These are phyloP conservation scores for Slavum lentiscoides DNA, from an alignment of 2,888 invertebrate genomes.

Conservation along the genomic window DNA sequence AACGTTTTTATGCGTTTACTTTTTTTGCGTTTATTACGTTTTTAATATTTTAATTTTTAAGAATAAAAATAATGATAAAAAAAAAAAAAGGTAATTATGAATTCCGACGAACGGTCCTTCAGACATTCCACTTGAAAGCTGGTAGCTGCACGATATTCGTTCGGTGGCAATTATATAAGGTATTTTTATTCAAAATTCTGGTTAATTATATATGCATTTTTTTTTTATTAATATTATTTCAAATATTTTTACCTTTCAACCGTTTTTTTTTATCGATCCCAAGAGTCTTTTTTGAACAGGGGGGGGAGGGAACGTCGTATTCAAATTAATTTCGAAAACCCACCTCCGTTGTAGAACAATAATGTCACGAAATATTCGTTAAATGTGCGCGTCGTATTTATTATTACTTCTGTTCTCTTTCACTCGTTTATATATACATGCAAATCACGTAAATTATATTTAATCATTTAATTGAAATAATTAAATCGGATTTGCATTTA, in stretches of 20 bases:
- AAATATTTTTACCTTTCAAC: slow-evolving; percentile 37
- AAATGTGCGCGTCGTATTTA: not conserved
- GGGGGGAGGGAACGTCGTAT: not conserved
- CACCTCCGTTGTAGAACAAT: too few species aligned
- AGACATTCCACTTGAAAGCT: slow-evolving; percentile 26
- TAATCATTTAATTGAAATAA: slow-evolving; percentile 7
- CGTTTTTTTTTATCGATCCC: slow-evolving; percentile 12
- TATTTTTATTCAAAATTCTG: slow-evolving; percentile 32
- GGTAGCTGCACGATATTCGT: not conserved
- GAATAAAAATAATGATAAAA: not conserved
- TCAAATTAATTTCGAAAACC: slow-evolving; percentile 41
- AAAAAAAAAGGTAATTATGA: slow-evolving; percentile 27
- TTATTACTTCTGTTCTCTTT: not conserved
- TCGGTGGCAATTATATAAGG: slow-evolving; percentile 31
- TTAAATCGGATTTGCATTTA: slow-evolving; percentile 20
- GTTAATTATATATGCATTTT: slow-evolving; percentile 47
- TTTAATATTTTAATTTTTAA: slow-evolving; percentile 9
- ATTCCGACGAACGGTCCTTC: slow-evolving; percentile 15
- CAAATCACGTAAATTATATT: slow-evolving; percentile 9
- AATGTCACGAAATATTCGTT: slow-evolving; percentile 29
- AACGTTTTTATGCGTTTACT: not conserved
- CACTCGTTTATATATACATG: not conserved
- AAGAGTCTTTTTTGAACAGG: not conserved
- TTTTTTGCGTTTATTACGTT: too few species aligned
- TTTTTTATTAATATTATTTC: slow-evolving; percentile 35